Base-by-base conservation (phyloP, 2,888 invertebrate genomes). In the Cantharis lateralis region DNA sequence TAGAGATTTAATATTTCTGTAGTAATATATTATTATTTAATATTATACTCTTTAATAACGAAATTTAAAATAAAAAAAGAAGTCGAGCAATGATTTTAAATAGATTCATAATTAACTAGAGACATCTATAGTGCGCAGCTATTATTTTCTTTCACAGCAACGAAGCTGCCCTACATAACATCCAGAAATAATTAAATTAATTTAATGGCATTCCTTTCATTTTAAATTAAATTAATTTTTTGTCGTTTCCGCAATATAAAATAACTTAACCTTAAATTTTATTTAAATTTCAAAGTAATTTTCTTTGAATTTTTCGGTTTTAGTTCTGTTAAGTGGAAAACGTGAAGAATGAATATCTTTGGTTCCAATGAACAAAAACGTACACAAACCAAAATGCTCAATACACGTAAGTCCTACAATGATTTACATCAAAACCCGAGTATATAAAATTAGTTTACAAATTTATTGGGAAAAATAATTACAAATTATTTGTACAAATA, bases 401-500 rank as follows among this genome's bases (percentile, higher is more conserved):
- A 32, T 13, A 48, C 48, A 48, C n/a, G 48, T 48, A 48, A 48
- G 48, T 48, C 48, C 2, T 5, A 48, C 7, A 48, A n/a, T 2
- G 48, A 48, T n/a, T n/a, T 48, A n/a, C n/a, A 48, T 48, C 48
- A 48, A 48, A n/a, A 64, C 10, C 10, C 3, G 20, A 20, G 9
- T 15, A 10, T 5, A 15, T 3, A 63, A 15, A 63, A 15, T 16
- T 16, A 15, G 1, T 62, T 15, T 20, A 62, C 3, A 62, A 18
- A 63, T 63, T 63, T 63, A 15, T 63, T 63, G 16, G 2, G 2
- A 7, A 11, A 63, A 63, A 63, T 63, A 18, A 63, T 63, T 63
- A 63, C 64, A 20, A 20, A 20, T 13, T 68, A 77, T 28, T 77
- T 77, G 72, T 62, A 84, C 75, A 87, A 82, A 80, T 84, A 83